Evolutionary conservation across 2,797 vertebrate species (phyloP).

Genomic region (Presbytis comata): DNA sequence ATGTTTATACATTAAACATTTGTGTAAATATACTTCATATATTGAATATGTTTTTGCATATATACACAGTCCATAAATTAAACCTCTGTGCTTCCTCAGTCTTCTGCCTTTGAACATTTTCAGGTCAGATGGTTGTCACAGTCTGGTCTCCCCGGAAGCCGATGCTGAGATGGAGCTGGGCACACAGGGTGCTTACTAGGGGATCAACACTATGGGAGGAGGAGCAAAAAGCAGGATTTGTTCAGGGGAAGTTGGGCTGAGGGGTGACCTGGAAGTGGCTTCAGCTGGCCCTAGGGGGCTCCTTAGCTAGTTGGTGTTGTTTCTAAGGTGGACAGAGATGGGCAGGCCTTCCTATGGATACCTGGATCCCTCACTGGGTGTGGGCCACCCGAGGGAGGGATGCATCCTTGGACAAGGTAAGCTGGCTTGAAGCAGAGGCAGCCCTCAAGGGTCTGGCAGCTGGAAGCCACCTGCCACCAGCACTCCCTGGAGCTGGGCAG

Average conservation of each 20-base stretch:
- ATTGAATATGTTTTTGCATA: background rate
- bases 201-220: background rate
- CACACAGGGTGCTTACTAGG: background rate
- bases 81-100: background rate
- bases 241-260: background rate
- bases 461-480: background rate
- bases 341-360: background rate
- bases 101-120: background rate
- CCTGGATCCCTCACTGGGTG: background rate
- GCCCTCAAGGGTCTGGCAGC: no score
- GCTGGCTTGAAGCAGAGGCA: background rate
- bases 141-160: background rate
- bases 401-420: no score
- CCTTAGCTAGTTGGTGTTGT: background rate
- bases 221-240: background rate
- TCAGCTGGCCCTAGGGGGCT: accelerated
- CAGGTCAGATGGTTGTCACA: background rate
- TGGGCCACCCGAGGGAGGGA: no score
- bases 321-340: background rate
- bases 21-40: background rate
- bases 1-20: background rate
- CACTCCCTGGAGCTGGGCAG: accelerated
- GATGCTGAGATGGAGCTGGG: background rate
- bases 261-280: accelerated
- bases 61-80: background rate